A percentile compares a stretch with the other conserved stretches of the same genome.
Evolutionary conservation across 2,113 vertebrate species (phyloP).

Genomic region (Ptychochromis oligacanthus): DNA sequence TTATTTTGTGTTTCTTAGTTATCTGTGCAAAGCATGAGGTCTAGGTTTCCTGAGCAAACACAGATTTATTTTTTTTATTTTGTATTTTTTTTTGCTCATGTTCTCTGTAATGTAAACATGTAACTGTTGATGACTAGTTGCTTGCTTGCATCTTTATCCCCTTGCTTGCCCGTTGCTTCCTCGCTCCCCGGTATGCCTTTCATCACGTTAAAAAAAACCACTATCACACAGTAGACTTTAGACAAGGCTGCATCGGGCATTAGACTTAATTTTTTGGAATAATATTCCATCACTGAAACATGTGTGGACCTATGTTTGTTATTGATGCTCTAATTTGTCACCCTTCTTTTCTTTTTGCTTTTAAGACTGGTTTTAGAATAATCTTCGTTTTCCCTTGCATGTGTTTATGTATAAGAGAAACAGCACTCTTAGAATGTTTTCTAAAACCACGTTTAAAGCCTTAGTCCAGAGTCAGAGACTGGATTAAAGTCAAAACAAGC

Average conservation of each 20-base stretch:
- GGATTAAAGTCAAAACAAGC: slow-evolving; percentile 69
- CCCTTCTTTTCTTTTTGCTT: neutral
- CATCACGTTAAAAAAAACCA: neutral
- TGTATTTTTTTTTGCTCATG: neutral
- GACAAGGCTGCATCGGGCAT: slow-evolving; percentile 7
- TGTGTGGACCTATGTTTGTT: neutral
- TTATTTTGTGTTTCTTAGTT: slow-evolving; percentile 31
- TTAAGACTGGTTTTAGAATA: slow-evolving; percentile 34
- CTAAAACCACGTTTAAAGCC: slow-evolving; percentile 71
- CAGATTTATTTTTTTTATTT: neutral
- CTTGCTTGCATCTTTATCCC: slow-evolving; percentile 45
- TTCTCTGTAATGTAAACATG: slow-evolving; percentile 18
- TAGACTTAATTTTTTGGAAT: neutral
- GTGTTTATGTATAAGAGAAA: slow-evolving; percentile 65
- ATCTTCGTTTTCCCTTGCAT: slow-evolving; percentile 79
- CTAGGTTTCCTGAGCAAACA: slow-evolving; percentile 24
- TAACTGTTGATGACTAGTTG: slow-evolving; percentile 31
- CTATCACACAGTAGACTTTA: neutral
- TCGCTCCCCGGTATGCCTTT: neutral
- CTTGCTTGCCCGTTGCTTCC: slow-evolving; percentile 42
- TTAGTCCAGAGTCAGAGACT: slow-evolving; percentile 66
- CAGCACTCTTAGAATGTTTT: slow-evolving; percentile 61
- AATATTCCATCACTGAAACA: slow-evolving; percentile 6
- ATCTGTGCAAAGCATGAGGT: slow-evolving; percentile 29
- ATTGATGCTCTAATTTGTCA: neutral